Evolutionary conservation across 2,888 invertebrate species (phyloP), one percentile per base, ranked within the genome.

Genomic region (Hypsopygia costalis): DNA sequence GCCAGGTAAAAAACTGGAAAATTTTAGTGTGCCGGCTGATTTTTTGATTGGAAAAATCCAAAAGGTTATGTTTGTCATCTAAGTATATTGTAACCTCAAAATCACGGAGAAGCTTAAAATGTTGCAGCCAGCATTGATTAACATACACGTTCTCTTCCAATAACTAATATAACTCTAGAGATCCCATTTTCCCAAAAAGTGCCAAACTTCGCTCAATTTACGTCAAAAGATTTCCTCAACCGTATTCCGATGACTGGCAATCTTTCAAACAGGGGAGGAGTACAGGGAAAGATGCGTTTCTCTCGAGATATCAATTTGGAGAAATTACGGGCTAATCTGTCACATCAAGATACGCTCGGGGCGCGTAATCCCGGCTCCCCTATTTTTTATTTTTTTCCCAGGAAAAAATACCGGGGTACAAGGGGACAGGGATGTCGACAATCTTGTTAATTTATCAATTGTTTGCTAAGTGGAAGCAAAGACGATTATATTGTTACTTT

Each of bases 301-400:
- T 69, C 78, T 78, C 69, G 78, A 82, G 83, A 86, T 87, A 88
- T 86, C 87, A 85, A 88, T 87, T 88, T 86, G 67, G 76, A 62
- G 75, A 81, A 82, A 87, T 88, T 86, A 87, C 83, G 62, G 70
- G 70, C 72, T 87, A 87, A 87, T 87, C 87, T 87, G 87, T 87
- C 87, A 86, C 86, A 85, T 81, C 71, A 69, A 75, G 68, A 70
- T 69, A 64, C 74, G 77, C 82, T 69, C 52, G 73, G 64, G 75
- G 80, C 69, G 58, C 49, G 66, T 74, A 74, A 81, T 79, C 69
- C 62, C 64, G 69, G 71, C 74, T 77, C 79, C 81, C 82, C 73
- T 67, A 62, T 71, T 72, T 74, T 67, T 16, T 64, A 67, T 67
- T 65, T 16, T 64, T 67, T 67, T 65, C 52, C 51, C 51, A 51